Conservation (phyloP, 1,140 invertebrate species). For the Lepidurus arcticus region DNA sequence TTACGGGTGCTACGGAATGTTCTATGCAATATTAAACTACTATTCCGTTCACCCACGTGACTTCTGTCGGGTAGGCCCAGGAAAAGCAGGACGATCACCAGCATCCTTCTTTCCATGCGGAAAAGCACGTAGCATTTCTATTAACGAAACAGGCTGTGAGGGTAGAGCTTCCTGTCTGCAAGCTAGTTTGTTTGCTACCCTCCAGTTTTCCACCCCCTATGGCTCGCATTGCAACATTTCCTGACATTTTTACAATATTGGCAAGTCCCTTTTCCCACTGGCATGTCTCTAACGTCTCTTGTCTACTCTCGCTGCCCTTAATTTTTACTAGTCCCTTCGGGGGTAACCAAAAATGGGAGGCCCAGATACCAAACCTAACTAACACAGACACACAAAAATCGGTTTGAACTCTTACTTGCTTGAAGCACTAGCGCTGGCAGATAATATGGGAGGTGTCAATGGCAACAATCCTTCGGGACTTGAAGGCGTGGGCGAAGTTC, state of each 20-base stretch:
- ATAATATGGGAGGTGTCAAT: slow-evolving; percentile 1
- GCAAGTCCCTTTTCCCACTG: background rate
- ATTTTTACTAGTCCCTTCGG: background rate
- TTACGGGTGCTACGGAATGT: too few relatives aligned
- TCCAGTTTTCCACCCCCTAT: background rate
- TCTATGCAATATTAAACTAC: too few relatives aligned
- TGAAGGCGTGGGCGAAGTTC: background rate
- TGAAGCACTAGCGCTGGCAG: background rate
- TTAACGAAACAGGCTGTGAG: background rate
- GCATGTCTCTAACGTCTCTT: background rate
- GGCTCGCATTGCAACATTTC: slow-evolving; percentile 13
- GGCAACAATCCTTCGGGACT: slow-evolving; percentile 20
- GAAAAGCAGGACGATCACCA: background rate
- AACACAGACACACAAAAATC: background rate
- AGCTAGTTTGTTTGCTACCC: background rate
- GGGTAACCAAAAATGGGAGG: background rate
- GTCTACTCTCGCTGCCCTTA: background rate
- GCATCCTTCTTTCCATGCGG: slow-evolving; percentile 7
- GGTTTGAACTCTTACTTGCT: background rate
- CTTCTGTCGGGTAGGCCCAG: background rate
- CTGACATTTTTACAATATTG: background rate
- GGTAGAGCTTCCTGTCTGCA: background rate
- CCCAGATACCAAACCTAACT: background rate
- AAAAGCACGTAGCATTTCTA: background rate
- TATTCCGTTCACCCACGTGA: too few relatives aligned